phyloP scores from a whole-genome alignment of 1,140 invertebrate species.

The Episyrphus balteatus region DNA sequence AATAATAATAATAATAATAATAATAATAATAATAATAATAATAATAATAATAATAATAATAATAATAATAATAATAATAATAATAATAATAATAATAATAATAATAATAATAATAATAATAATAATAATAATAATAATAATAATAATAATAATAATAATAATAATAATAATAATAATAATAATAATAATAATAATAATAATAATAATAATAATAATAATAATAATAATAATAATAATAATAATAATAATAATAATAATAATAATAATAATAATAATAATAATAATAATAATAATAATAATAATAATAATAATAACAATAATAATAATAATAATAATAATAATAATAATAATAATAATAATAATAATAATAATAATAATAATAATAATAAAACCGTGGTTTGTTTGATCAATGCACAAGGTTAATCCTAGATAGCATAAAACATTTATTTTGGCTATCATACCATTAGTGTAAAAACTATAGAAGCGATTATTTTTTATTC shows the following conservation, averaged over 20 bases:
- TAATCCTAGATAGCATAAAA: too few species aligned
- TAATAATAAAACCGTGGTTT: too few species aligned
- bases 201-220: not conserved
- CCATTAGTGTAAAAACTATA: too few species aligned
- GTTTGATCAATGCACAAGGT: too few species aligned
- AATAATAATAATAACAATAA: not conserved
- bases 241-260: not conserved
- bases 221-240: not conserved
- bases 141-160: not conserved
- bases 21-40: not conserved
- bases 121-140: not conserved
- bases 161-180: not conserved
- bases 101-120: not conserved
- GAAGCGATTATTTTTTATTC: too few species aligned
- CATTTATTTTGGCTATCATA: too few species aligned
- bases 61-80: not conserved
- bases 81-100: not conserved
- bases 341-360: not conserved
- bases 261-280: not conserved
- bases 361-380: not conserved
- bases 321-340: not conserved
- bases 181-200: not conserved
- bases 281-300: not conserved
- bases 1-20: not conserved
- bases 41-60: not conserved